These are phyloP conservation scores for Rhopalosiphum padi DNA, from an alignment of 1,140 invertebrate species.

Conservation along the genomic window DNA sequence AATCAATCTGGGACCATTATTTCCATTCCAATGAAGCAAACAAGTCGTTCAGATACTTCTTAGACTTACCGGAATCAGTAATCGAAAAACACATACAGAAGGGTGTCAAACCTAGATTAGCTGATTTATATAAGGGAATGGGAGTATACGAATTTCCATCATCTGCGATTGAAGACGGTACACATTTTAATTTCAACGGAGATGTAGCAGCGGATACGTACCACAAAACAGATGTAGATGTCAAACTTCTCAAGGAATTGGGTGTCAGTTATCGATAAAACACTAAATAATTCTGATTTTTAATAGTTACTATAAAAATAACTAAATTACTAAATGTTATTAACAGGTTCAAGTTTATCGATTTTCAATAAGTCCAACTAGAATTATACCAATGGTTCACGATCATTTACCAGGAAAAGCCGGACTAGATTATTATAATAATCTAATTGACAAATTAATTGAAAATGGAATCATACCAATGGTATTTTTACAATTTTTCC, in stretches of 20 bases:
- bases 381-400: not conserved
- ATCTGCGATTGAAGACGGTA: not conserved
- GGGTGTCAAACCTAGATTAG: not conserved
- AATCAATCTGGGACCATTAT: not conserved
- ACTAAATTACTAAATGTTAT: not conserved
- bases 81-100: not conserved
- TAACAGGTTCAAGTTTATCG: not conserved
- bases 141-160: not conserved
- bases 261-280: not conserved
- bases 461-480: not conserved
- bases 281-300: not conserved
- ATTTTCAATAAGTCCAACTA: not conserved
- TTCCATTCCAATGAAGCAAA: not conserved
- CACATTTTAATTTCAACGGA: not conserved
- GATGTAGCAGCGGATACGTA: not conserved
- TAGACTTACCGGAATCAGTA: not conserved
- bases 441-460: not conserved
- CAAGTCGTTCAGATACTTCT: not conserved
- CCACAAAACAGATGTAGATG: not conserved
- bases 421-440: not conserved
- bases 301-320: not conserved
- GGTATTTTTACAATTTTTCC: not conserved
- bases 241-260: not conserved
- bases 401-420: not conserved
- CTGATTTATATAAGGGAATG: not conserved